Evolutionary conservation across 2,113 vertebrate species (phyloP).

Genomic region (Typhlomys cinereus): DNA sequence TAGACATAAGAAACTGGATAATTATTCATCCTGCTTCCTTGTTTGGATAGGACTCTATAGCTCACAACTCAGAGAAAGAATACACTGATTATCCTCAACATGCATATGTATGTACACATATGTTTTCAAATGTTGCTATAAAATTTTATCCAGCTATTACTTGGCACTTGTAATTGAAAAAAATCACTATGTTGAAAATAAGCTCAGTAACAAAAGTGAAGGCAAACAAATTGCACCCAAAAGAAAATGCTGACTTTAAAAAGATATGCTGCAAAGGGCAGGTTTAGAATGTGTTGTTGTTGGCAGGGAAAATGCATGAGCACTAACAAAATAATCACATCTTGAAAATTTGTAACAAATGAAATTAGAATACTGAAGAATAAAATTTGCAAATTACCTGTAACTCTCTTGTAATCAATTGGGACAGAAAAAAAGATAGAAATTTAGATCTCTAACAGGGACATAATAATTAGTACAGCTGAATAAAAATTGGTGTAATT

Average conservation of each 20-base stretch:
- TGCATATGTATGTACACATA: too few relatives aligned
- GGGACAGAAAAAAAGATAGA: not conserved
- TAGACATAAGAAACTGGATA: not conserved
- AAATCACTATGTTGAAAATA: not conserved
- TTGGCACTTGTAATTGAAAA: slow-evolving; percentile 27
- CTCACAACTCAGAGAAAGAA: not conserved
- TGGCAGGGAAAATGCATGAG: not conserved
- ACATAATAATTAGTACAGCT: not conserved
- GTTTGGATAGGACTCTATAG: not conserved
- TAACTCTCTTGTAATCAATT: not conserved
- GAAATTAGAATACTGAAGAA: not conserved
- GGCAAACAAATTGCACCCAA: not conserved
- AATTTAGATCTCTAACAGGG: not conserved
- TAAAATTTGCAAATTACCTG: not conserved
- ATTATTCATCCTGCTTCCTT: not conserved
- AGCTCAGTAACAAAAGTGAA: not conserved
- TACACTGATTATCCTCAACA: not conserved
- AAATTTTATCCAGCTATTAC: not conserved
- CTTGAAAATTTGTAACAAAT: not conserved
- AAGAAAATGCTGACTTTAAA: slow-evolving; percentile 2
- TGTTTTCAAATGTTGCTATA: not conserved
- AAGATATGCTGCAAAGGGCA: not conserved
- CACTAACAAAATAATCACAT: not conserved
- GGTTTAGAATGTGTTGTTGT: slow-evolving; percentile 9
- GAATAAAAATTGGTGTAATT: not conserved